Evolutionary conservation across 2,797 vertebrate species (phyloP).

Genomic region (Microtus californicus): DNA sequence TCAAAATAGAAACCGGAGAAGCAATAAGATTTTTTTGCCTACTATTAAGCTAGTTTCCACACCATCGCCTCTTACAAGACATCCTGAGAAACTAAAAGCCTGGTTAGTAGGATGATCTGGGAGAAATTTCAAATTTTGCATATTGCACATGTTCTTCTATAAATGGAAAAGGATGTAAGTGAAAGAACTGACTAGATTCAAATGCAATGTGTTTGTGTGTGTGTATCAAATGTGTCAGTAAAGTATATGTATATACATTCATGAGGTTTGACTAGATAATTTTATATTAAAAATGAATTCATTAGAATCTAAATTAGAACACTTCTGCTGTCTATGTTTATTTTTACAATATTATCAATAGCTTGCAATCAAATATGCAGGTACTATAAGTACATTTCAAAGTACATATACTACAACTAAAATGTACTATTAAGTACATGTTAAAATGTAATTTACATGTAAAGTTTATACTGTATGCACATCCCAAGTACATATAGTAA

Average conservation of each 20-base stretch:
- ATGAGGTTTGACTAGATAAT: not conserved
- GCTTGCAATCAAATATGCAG: not conserved
- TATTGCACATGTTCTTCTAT: not conserved
- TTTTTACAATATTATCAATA: not conserved
- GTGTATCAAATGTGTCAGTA: not conserved
- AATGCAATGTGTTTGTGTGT: not conserved
- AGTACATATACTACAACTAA: not conserved
- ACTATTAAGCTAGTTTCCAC: not conserved
- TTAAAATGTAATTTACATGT: not conserved
- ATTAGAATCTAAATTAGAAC: not conserved
- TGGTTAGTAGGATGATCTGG: not conserved
- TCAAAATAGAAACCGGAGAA: not conserved
- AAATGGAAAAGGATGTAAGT: not conserved
- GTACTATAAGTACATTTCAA: not conserved
- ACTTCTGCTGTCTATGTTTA: not conserved
- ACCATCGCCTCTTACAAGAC: not conserved
- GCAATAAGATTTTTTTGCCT: not conserved
- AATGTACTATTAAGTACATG: not conserved
- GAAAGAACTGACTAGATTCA: not conserved
- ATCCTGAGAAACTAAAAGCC: constrained; percentile 34
- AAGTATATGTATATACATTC: not conserved
- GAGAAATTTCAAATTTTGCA: not conserved
- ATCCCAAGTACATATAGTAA: not conserved
- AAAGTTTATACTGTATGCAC: not conserved
- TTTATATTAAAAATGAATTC: not conserved